A percentile compares a stretch with the other conserved stretches of the same genome.
phyloP scores from a whole-genome alignment of 2,888 invertebrate genomes.

The Sesamia inferens region DNA sequence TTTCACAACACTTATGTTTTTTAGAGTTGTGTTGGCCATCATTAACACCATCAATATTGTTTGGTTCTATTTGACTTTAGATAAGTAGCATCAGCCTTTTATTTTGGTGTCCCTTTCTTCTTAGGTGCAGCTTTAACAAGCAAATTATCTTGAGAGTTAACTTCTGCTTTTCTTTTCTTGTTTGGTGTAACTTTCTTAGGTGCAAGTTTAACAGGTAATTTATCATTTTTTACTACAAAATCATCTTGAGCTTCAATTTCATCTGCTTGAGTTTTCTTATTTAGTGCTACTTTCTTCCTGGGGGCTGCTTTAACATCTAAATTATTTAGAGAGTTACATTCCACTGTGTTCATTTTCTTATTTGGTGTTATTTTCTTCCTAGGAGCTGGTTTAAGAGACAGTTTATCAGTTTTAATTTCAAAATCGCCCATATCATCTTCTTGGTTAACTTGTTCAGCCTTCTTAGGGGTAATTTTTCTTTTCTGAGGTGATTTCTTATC shows the following conservation, averaged over 20 bases:
- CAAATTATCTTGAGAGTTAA: slow-evolving; percentile 34
- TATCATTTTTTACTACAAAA: slow-evolving; percentile 46
- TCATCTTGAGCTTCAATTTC: slow-evolving; percentile 33
- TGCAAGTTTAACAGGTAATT: slow-evolving; percentile 33
- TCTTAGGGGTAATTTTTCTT: slow-evolving; percentile 60
- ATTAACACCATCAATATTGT: slow-evolving; percentile 4
- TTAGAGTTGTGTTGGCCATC: slow-evolving; percentile 3
- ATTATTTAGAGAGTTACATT: slow-evolving; percentile 34
- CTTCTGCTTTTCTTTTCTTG: slow-evolving; percentile 5
- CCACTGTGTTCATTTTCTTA: slow-evolving; percentile 36
- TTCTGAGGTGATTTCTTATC: slow-evolving; percentile 49
- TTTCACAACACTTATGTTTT: slow-evolving; percentile 12
- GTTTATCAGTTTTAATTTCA: slow-evolving; percentile 41
- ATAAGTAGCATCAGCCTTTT: slow-evolving; percentile 26
- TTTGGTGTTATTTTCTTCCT: slow-evolving; percentile 51
- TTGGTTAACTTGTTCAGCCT: slow-evolving; percentile 9
- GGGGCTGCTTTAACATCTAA: slow-evolving; percentile 43
- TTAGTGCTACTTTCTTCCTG: slow-evolving; percentile 45
- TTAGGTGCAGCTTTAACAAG: slow-evolving; percentile 39
- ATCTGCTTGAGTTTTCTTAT: slow-evolving; percentile 4
- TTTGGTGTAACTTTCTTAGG: slow-evolving; percentile 39
- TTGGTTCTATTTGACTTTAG: slow-evolving; percentile 12
- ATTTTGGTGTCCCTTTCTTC: slow-evolving; percentile 49
- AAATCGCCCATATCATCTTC: slow-evolving; percentile 59
- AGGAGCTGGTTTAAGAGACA: slow-evolving; percentile 31